Base-by-base conservation (phyloP, 1,140 invertebrate species). In the Ditylenchus dipsaci region DNA sequence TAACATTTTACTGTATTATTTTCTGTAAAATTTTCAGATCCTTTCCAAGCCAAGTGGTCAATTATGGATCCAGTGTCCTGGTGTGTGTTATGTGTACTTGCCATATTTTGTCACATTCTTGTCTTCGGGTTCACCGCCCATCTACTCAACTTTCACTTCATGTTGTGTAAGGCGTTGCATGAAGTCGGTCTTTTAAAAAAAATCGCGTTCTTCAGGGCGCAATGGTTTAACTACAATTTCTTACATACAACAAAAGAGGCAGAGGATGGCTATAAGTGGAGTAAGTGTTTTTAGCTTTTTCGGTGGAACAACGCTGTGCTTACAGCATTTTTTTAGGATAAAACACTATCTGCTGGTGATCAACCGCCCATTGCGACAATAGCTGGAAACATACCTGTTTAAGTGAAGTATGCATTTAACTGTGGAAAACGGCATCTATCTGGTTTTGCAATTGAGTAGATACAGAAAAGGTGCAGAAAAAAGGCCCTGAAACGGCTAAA, bases 71-170 rank as follows among this genome's bases (percentile, higher is more conserved):
- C 43, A 30, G 17, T 64, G 65, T 61, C 21, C 8, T 67, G 66
- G 66, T 42, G 19, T 21, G 17, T 67, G 1, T 26, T 66, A 5
- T 19, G 27, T 11, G 30, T 67, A 13, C 57, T 67, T 15, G 60
- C 30, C n/a, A 45, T 21, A 19, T 30, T 67, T 5, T 66, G 57
- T 67, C 45, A 67, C 42, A 17, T 42, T 1, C 9, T 66, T 47
- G 63, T 67, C 7, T 62, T 64, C 23, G 59, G 60, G 5, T 64
- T 67, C n/a, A 67, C 60, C 15, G 29, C 62, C 33, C 66, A 67
- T 68, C 63, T 67, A 17, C 66, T 67, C 26, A 66, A 67, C 42
- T 67, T 67, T 47, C 66, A 67, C 38, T 66, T 66, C 30, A 67
- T 66, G 43, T 30, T 67, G 7, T 66, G 65, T 66, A 66, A 53